Evolutionary conservation across 2,888 invertebrate species (phyloP), one percentile per base, ranked within the genome.

Genomic region (Eupithecia subumbrata): DNA sequence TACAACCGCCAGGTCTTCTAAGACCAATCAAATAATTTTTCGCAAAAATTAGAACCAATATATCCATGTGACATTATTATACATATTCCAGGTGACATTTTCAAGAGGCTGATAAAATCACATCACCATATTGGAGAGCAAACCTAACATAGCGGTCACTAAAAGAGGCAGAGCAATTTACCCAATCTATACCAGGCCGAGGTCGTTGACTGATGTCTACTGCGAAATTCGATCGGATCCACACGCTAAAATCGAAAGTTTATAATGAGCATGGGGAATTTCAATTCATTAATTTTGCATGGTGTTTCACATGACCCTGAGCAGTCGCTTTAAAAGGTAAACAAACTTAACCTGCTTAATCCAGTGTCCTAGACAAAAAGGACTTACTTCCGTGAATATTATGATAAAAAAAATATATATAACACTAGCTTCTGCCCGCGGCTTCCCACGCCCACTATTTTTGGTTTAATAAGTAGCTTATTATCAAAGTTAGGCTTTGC

Each of bases 221-320:
- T 71, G 77, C 71, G 63, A 77, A 77, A 77, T 72, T n/a, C 64
- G 40, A 77, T 60, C 34, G 37, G 25, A 72, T 71, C 71, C 30
- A 43, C 68, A 68, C 68, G 68, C 68, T 48, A 75, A 73, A 77
- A 77, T 71, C 69, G 77, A 77, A 75, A 77, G 77, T 77, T 25
- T 68, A 68, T 68, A 43, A 43, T n/a, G 25, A 8, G 40, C 40
- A 68, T 68, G 68, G 68, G 68, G 40, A 68, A 40, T 22, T 22
- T 45, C 11, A 45, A 25, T 64, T 45, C 25, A 25, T 9, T 12
- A 22, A 68, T 68, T 68, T 22, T 45, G 22, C 12, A 68, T 43
- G 43, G 68, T 16, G 25, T 68, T 68, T 40, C 40, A 40, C 40
- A 11, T 34, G 66, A 67, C 66, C 66, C 40, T 67, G 66, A 5